Percentiles rank a stretch among this genome's conserved stretches.
phyloP scores from a whole-genome alignment of 1,140 invertebrate genomes.

The Drosophila ambigua region DNA sequence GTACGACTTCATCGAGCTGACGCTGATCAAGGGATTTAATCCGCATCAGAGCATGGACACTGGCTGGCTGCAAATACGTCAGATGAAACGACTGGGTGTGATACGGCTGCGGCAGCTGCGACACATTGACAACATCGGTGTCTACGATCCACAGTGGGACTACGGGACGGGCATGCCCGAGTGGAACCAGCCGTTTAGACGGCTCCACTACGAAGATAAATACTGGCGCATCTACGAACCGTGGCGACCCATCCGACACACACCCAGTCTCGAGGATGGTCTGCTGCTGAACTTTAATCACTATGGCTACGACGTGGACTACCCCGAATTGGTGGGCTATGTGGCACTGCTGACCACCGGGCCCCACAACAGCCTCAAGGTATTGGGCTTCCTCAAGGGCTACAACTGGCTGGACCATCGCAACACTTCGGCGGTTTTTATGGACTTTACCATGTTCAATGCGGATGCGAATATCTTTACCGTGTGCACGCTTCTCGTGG shows the following conservation, averaged over 20 bases:
- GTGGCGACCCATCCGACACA: constrained; percentile 30
- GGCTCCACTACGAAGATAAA: constrained; percentile 44
- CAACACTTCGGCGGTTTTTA: constrained; percentile 48
- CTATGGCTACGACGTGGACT: constrained; percentile 9
- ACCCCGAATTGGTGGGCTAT: constrained; percentile 54
- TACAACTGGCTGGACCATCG: constrained; percentile 43
- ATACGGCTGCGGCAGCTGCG: constrained; percentile 64
- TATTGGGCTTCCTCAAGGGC: constrained; percentile 42
- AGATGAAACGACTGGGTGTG: constrained; percentile 51
- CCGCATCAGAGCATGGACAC: not conserved
- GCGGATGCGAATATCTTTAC: constrained; percentile 55
- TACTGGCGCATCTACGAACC: constrained; percentile 68
- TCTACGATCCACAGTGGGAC: constrained; percentile 3
- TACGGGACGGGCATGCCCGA: constrained; percentile 19
- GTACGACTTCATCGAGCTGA: constrained; percentile 32
- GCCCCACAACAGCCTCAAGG: constrained; percentile 18
- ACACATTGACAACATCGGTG: not conserved
- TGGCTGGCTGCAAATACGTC: constrained; percentile 48
- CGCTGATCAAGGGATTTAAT: constrained; percentile 43
- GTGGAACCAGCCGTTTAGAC: constrained; percentile 50
- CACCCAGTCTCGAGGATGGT: not conserved
- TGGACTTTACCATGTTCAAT: constrained; percentile 73
- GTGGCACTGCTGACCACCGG: constrained; percentile 33
- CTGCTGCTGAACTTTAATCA: constrained; percentile 20
- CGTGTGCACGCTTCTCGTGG: constrained; percentile 44